Evolutionary conservation across 2,113 vertebrate genomes (phyloP), one percentile per base, ranked within the genome.

Genomic region (Apistogramma diplotaenia): DNA sequence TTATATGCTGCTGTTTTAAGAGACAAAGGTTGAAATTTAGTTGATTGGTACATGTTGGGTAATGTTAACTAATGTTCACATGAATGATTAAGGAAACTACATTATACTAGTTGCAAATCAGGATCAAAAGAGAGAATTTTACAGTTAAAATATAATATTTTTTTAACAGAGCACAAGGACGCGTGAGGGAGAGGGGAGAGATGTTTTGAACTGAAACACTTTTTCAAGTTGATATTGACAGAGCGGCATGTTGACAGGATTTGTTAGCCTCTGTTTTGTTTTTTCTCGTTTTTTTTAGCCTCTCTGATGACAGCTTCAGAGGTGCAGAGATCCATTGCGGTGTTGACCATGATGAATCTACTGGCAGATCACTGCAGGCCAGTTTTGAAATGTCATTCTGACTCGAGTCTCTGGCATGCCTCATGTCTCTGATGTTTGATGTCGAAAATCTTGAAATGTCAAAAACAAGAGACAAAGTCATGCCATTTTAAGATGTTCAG

Each of bases 311-410:
- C 71, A 53, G 76, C 83, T 89, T 87, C 62, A 70, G 62, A 49
- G 29, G 43, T 70, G 43, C 25, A 51, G 25, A 70, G 43, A 70
- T 70, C 23, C 18, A 70, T 70, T 43, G 40, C 54, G 67, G 82
- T 81, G 87, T 90, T 95, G 94, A 94, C 93, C 81, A 86, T 93
- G 92, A 94, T 91, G 89, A 93, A 92, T 92, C 84, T 89, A 91
- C 83, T 35, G 80, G 76, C 74, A 74, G 46, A 89, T 76, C 75
- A 87, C 94, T 94, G 77, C 81, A 81, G 94, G 95, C 91, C 70
- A 84, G 76, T 80, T 82, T 87, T 84, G 84, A 94, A 94, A 93
- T 94, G 91, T 92, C 94, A 94, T 89, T 93, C 86, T 78, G 81
- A 85, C 78, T 89, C 71, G 84, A 92, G 83, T 67, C 82, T 87